Base-by-base conservation (phyloP, 1,140 invertebrate genomes). In the Drosophila neocordata region DNA sequence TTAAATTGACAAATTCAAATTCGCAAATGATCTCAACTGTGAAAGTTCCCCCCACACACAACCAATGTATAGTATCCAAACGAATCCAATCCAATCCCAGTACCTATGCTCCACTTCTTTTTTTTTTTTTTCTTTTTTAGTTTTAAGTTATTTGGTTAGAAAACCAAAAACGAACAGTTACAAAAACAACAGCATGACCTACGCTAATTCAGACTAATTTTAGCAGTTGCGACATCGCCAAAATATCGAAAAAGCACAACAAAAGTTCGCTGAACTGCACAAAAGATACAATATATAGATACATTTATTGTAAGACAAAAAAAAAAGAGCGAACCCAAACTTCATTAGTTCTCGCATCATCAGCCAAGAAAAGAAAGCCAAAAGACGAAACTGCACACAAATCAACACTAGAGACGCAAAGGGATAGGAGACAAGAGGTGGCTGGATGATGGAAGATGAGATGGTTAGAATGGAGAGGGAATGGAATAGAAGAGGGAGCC, bases 181-280 rank as follows among this genome's bases (percentile, higher is more conserved):
- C 4, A 37, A 12, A 58, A 20, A 35, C 18, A 56, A 57, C 78
- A 77, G 79, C 79, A 69, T 81, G 79, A 81, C 79, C 79, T 81
- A 81, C 79, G 79, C 69, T 81, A 81, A 81, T 68, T 68, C 51
- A 73, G 60, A 87, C 83, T 87, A 87, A 87, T 88, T 87, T 87
- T 87, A 87, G 83, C 75, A 67, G 83, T 87, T 87, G 83, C 83
- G 83, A 87, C 83, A 87, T 87, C 79, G 65, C 48, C 52, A 38
- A 88, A 87, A 65, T 63, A 88, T 82, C 75, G 52, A 59, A 69
- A 58, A 58, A 60, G 27, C 57, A 53, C 81, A 85, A 85, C 82
- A 88, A 69, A 87, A 77, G 83, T 87, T 87, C 83, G 83, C 75
- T 87, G 83, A 87, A 87, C 83, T 87, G 83, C 83, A 87, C 83